These are phyloP conservation scores for Propithecus deckenii DNA, from an alignment of 2,797 vertebrate genomes.

Conservation along the genomic window DNA sequence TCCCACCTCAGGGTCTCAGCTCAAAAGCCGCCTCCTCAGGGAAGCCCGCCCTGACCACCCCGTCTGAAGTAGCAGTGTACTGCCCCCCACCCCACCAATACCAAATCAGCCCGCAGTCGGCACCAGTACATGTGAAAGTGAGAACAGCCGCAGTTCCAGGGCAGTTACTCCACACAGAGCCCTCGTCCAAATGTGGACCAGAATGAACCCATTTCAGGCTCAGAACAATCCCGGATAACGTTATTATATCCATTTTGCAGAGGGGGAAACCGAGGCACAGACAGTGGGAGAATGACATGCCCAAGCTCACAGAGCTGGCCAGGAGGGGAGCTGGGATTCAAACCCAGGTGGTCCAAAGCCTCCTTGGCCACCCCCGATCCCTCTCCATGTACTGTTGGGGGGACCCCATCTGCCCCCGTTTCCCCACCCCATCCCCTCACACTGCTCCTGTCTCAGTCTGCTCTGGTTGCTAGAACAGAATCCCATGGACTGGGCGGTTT, in stretches of 20 bases:
- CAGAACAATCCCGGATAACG: neutral
- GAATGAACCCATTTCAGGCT: neutral
- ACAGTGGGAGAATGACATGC: accelerated
- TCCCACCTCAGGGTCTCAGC: neutral
- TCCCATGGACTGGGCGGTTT: too few relatives aligned
- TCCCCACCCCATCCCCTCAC: neutral
- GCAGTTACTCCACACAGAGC: neutral
- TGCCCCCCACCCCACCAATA: accelerated
- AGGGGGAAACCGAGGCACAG: neutral
- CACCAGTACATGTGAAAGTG: too few relatives aligned
- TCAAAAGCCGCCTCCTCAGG: neutral
- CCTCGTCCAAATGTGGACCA: neutral
- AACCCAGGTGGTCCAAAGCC: neutral
- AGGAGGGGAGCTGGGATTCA: neutral
- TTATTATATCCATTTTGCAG: neutral
- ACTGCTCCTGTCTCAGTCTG: neutral
- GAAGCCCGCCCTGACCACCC: neutral
- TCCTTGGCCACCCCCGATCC: neutral
- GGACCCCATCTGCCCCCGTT: too few relatives aligned
- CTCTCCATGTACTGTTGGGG: neutral
- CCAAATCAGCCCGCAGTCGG: neutral
- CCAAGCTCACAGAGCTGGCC: neutral
- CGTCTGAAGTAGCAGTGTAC: accelerated
- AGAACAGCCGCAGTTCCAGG: neutral
- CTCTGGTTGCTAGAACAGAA: neutral